Percentiles rank a stretch among this genome's conserved stretches.
These are phyloP conservation scores for Saimiri boliviensis DNA, from an alignment of 2,113 vertebrate genomes.

Conservation along the genomic window DNA sequence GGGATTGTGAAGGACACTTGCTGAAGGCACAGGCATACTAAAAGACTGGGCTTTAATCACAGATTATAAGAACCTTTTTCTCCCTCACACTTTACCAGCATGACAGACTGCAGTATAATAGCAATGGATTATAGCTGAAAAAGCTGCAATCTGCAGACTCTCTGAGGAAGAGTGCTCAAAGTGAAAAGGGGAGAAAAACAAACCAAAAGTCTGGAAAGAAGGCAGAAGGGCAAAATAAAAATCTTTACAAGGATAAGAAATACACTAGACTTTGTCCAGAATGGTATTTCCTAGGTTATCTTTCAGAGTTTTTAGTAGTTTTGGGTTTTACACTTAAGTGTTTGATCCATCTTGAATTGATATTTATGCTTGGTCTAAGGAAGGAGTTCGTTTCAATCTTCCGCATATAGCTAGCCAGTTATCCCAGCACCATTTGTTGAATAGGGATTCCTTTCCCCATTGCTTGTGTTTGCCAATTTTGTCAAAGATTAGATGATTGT, in stretches of 20 bases:
- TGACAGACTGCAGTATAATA: not conserved
- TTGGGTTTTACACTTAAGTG: too few relatives aligned
- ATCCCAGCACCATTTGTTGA: too few relatives aligned
- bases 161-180: not conserved
- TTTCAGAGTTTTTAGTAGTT: too few relatives aligned
- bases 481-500: too few relatives aligned
- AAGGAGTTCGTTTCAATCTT: too few relatives aligned
- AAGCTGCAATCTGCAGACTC: not conserved
- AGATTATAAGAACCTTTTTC: not conserved
- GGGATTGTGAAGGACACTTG: not conserved
- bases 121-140: not conserved
- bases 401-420: too few relatives aligned
- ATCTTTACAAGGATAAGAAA: not conserved
- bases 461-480: too few relatives aligned
- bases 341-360: too few relatives aligned
- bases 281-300: too few relatives aligned
- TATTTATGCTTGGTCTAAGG: too few relatives aligned
- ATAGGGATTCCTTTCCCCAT: too few relatives aligned
- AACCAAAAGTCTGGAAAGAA: not conserved
- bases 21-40: not conserved
- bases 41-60: not conserved
- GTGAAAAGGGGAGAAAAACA: not conserved
- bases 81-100: not conserved
- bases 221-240: not conserved
- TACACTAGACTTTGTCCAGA: not conserved